Evolutionary conservation across 2,797 vertebrate species (phyloP).

Genomic region (Pangasius larnaudii): DNA sequence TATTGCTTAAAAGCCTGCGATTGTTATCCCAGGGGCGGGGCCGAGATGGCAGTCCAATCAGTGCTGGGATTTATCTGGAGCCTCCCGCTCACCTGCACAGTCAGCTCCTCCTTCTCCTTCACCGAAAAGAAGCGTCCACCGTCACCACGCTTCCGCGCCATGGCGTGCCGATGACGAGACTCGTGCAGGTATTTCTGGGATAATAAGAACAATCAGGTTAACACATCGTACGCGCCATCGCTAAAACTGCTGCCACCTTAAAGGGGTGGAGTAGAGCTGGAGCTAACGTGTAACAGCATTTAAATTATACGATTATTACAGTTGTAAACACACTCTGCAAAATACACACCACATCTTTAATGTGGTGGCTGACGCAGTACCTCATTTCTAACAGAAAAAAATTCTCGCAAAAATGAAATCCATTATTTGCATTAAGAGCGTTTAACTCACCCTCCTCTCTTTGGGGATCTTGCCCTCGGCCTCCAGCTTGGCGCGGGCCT

Average conservation of each 20-base stretch:
- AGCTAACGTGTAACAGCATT: background rate
- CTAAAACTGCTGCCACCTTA: background rate
- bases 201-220: background rate
- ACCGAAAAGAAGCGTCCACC: slow-evolving; percentile 95
- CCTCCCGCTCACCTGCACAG: slow-evolving; percentile 71
- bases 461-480: slow-evolving; percentile 98
- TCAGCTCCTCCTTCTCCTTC: slow-evolving; percentile 88
- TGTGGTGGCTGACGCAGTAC: background rate
- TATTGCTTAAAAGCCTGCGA: slow-evolving; percentile 19
- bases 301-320: background rate
- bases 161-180: slow-evolving; percentile 94
- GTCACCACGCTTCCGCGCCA: slow-evolving; percentile 94
- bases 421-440: background rate
- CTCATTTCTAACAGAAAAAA: background rate
- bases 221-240: background rate
- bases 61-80: slow-evolving; percentile 50
- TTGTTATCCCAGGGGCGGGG: slow-evolving; percentile 50
- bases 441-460: slow-evolving; percentile 87
- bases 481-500: slow-evolving; percentile 94
- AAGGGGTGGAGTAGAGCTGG: background rate
- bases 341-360: background rate
- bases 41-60: slow-evolving; percentile 50
- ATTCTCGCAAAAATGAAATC: background rate
- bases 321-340: background rate
- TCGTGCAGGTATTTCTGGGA: slow-evolving; percentile 95